Evolutionary conservation across 2,888 invertebrate species (phyloP), one percentile per base, ranked within the genome.

Genomic region (Yponomeuta evonymella): DNA sequence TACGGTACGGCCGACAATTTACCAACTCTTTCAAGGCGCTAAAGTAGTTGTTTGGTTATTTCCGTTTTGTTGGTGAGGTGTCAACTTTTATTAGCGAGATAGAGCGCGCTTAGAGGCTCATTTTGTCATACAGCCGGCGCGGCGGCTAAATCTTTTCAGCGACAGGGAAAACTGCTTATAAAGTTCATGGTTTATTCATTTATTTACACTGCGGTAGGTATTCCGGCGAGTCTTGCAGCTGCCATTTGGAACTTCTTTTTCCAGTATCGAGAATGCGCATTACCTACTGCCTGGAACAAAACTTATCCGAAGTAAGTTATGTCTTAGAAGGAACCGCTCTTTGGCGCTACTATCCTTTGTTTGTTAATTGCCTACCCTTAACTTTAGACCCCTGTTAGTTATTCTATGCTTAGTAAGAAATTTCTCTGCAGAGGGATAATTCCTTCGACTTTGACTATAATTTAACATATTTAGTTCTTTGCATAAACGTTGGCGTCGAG

Each of bases 41-140:
- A 58, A 58, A 58, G 51, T 58, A 58, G 51, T 58, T 58, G 51
- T 58, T 43, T 58, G 51, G 51, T 58, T 58, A 58, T 58, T 15
- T 15, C 51, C 51, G 51, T 58, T 58, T 58, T 12, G 51, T 58
- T 15, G 51, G 51, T 58, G 51, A 58, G 51, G 15, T 58, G 51
- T 15, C 51, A 58, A 58, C 15, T 58, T 58, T 58, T 58, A 58
- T 58, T 58, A 58, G 51, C 51, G 51, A 58, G 51, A 15, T 58
- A 58, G 51, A 58, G 51, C 5, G 15, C 2, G 51, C 3, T 58
- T 8, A 12, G 51, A 12, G 51, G 15, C 51, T 58, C 51, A 15
- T 58, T 58, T 58, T 43, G 43, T 15, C 51, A 1, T 15, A 58
- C 51, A 58, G 51, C 15, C 51, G 15, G 15, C 12, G 51, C 51